phyloP scores from a whole-genome alignment of 2,888 invertebrate species.

The Dione vanillae region DNA sequence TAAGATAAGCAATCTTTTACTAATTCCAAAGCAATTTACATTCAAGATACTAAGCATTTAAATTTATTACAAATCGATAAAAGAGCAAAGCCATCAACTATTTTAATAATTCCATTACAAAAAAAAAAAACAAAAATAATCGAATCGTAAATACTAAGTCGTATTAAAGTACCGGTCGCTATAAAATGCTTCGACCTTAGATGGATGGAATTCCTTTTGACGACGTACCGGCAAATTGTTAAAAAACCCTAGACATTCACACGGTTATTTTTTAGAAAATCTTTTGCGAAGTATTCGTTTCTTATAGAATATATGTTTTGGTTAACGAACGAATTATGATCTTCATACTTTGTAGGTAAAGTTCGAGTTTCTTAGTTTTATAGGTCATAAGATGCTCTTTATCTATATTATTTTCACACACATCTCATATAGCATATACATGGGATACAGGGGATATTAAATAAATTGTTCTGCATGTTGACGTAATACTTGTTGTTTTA shows the following conservation, averaged over 20 bases:
- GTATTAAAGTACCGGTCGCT: constrained; percentile 20
- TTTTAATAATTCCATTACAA: neutral
- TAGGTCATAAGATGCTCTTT: too few species aligned
- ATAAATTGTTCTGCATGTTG: too few species aligned
- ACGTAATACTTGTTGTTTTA: too few species aligned
- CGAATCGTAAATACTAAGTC: constrained; percentile 5
- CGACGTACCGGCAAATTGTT: constrained; percentile 41
- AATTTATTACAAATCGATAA: neutral
- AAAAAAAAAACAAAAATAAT: constrained; percentile 12
- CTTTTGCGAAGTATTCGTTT: constrained; percentile 31
- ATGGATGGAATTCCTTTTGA: constrained; percentile 39
- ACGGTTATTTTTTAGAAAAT: constrained; percentile 37
- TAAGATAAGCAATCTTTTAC: neutral
- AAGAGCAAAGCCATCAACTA: neutral
- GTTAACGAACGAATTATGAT: constrained; percentile 2
- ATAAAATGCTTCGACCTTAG: constrained; percentile 32
- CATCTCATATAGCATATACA: too few species aligned
- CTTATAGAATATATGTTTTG: constrained; percentile 34
- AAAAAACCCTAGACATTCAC: constrained; percentile 40
- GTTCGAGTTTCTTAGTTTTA: neutral
- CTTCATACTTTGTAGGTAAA: neutral
- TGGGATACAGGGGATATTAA: too few species aligned
- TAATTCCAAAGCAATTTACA: neutral
- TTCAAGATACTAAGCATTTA: neutral
- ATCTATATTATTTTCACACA: too few species aligned